phyloP scores from a whole-genome alignment of 2,888 invertebrate genomes.

The Diachrysia chrysitis region DNA sequence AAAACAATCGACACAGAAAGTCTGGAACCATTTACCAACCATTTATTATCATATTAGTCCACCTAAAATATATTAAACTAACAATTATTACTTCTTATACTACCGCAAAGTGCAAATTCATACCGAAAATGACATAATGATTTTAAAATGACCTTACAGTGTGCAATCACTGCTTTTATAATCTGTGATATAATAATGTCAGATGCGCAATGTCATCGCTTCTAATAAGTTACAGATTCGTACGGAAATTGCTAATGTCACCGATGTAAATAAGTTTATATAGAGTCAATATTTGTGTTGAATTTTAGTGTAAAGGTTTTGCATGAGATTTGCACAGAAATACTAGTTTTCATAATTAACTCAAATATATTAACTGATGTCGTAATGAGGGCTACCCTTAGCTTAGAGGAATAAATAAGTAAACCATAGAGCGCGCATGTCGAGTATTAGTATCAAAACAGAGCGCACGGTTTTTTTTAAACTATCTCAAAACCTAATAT shows the following conservation, averaged over 20 bases:
- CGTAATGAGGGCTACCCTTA: too few species aligned
- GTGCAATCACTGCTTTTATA: conserved; percentile 35
- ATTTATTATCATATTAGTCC: not conserved
- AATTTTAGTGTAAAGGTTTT: not conserved
- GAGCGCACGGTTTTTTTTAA: too few species aligned
- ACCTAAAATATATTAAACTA: not conserved
- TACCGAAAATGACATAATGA: conserved; percentile 41
- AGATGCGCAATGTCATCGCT: conserved; percentile 31
- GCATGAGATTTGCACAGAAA: too few species aligned
- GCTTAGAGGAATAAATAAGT: too few species aligned
- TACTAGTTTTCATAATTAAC: too few species aligned
- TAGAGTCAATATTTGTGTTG: not conserved
- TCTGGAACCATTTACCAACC: not conserved
- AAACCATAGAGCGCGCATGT: too few species aligned
- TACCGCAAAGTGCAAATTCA: conserved; percentile 32
- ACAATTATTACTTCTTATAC: conserved; percentile 7
- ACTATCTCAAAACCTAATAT: too few species aligned
- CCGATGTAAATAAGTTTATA: not conserved
- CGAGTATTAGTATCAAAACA: too few species aligned
- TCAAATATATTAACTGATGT: too few species aligned
- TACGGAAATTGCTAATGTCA: conserved; percentile 15
- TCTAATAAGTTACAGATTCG: conserved; percentile 26
- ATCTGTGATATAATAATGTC: conserved; percentile 38
- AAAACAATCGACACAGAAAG: not conserved
- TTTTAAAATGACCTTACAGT: conserved; percentile 38